A percentile compares a stretch with the other conserved stretches of the same genome.
Conservation (phyloP, 2,888 invertebrate species). For the Lepidochrysops patricia region DNA sequence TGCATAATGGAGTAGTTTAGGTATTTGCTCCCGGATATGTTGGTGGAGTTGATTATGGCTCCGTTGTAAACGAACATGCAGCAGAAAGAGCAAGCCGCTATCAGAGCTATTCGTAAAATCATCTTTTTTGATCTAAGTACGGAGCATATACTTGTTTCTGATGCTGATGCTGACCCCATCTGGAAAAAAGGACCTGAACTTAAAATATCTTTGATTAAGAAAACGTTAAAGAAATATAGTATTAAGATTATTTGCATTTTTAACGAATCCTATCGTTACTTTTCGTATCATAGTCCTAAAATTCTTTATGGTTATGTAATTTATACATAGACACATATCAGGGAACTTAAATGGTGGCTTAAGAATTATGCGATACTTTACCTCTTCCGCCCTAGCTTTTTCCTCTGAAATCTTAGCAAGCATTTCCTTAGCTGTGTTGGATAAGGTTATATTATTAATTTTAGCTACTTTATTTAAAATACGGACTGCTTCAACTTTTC, state of each 20-base stretch:
- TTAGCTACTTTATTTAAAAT: constrained; percentile 79
- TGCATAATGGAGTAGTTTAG: constrained; percentile 81
- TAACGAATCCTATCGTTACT: too few relatives aligned
- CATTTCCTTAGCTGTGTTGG: constrained; percentile 65
- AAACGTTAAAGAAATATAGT: too few relatives aligned
- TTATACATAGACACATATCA: too few relatives aligned
- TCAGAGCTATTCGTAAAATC: constrained; percentile 47
- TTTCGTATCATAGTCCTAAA: too few relatives aligned
- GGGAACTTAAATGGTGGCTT: not conserved
- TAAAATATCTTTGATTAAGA: too few relatives aligned
- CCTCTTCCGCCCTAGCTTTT: constrained; percentile 40
- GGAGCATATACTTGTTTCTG: constrained; percentile 29
- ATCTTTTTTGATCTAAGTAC: constrained; percentile 51
- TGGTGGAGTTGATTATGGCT: constrained; percentile 82
- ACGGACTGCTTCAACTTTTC: constrained; percentile 77
- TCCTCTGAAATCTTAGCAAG: constrained; percentile 50
- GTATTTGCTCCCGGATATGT: constrained; percentile 82
- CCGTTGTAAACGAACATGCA: constrained; percentile 86
- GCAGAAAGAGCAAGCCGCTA: constrained; percentile 79
- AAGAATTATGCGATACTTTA: constrained; percentile 23
- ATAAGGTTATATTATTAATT: constrained; percentile 76
- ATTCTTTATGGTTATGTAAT: too few relatives aligned
- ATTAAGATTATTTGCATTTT: too few relatives aligned
- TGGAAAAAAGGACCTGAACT: too few relatives aligned
- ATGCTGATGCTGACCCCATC: constrained; percentile 26